Evolutionary conservation across 2,797 vertebrate species (phyloP).

Genomic region (Remorina albescens): DNA sequence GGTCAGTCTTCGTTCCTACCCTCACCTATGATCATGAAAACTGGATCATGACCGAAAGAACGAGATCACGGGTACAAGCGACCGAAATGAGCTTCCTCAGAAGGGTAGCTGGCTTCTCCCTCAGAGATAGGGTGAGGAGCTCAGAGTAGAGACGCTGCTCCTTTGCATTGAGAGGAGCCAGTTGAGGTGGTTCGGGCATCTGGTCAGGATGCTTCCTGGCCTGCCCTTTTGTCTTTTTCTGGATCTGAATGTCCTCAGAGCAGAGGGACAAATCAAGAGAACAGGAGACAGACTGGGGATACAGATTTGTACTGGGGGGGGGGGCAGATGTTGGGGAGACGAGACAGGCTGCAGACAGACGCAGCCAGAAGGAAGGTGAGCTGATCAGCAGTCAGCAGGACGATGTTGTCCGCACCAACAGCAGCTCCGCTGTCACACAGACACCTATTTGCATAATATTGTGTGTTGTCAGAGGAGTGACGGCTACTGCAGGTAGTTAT

Average conservation of each 20-base stretch:
- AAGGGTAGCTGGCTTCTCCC: too few species aligned
- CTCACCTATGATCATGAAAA: too few species aligned
- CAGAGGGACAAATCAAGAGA: slow-evolving; percentile 24
- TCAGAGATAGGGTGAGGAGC: too few species aligned
- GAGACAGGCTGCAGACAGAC: slow-evolving; percentile 39
- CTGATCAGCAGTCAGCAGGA: slow-evolving; percentile 67
- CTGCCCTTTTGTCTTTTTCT: too few species aligned
- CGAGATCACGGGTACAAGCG: too few species aligned
- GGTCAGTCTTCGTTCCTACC: too few species aligned
- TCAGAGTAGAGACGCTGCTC: too few species aligned
- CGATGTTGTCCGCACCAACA: slow-evolving; percentile 39
- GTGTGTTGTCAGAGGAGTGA: slow-evolving; percentile 84
- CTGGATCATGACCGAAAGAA: too few species aligned
- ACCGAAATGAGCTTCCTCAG: too few species aligned
- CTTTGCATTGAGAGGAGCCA: too few species aligned
- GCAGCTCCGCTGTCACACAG: slow-evolving; percentile 65
- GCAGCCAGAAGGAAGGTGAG: slow-evolving; percentile 40
- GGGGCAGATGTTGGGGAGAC: slow-evolving; percentile 30
- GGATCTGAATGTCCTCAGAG: neutral
- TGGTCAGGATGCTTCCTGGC: too few species aligned
- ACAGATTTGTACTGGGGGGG: slow-evolving; percentile 21
- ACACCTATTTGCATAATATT: slow-evolving; percentile 85
- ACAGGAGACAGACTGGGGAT: slow-evolving; percentile 20
- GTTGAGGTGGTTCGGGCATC: too few species aligned
- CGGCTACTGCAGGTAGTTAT: slow-evolving; percentile 77